Evolutionary conservation across 2,797 vertebrate species (phyloP).

Genomic region (Scyliorhinus canicula): DNA sequence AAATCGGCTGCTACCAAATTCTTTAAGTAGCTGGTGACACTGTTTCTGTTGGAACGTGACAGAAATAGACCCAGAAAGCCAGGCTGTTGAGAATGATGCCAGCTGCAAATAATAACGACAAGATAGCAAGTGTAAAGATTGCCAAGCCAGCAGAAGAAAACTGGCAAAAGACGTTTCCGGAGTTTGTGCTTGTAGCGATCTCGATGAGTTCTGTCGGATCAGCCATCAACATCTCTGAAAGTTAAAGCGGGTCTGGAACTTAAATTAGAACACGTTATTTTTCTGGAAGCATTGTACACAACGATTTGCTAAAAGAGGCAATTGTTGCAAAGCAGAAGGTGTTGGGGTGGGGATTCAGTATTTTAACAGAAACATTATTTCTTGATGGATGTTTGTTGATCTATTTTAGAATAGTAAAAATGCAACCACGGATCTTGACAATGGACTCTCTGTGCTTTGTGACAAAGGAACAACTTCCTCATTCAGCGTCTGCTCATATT

Average conservation of each 20-base stretch:
- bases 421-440: too few species aligned
- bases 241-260: too few species aligned
- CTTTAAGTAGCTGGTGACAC: constrained; percentile 59
- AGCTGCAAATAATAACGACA: constrained; percentile 52
- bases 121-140: constrained; percentile 45
- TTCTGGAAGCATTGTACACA: background rate
- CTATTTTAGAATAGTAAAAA: too few species aligned
- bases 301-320: background rate
- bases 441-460: too few species aligned
- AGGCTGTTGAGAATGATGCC: constrained; percentile 56
- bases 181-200: background rate
- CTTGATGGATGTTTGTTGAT: too few species aligned
- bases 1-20: constrained; percentile 60
- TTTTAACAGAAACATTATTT: too few species aligned
- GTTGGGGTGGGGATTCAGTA: too few species aligned
- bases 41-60: constrained; percentile 39
- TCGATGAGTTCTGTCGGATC: background rate
- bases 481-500: too few species aligned
- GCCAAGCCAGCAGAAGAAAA: background rate
- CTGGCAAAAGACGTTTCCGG: background rate
- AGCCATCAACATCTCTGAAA: background rate
- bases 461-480: too few species aligned
- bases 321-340: too few species aligned
- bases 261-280: background rate
- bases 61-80: constrained; percentile 58